A percentile compares a stretch with the other conserved stretches of the same genome.
Conservation (phyloP, 2,888 invertebrate genomes). For the Thymelicus lineola region DNA sequence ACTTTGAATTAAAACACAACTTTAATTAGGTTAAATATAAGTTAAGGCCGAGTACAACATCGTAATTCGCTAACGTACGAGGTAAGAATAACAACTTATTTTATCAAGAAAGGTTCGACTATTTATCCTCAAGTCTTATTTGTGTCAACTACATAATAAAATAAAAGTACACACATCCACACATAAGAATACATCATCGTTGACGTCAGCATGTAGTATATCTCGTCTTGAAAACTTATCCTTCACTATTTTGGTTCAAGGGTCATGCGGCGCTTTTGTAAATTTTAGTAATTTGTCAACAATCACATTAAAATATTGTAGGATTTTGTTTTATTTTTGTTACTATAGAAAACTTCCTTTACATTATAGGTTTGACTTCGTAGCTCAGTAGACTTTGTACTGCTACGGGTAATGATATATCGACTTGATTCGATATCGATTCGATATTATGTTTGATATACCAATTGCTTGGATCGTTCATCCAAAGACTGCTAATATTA, state of each 20-base stretch:
- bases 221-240: background rate
- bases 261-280: background rate
- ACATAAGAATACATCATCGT: background rate
- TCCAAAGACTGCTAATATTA: too few relatives aligned
- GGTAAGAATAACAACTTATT: constrained; percentile 3
- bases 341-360: too few relatives aligned
- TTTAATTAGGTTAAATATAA: constrained; percentile 4
- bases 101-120: background rate
- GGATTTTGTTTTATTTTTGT: too few relatives aligned
- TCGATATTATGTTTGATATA: too few relatives aligned
- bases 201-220: too few relatives aligned
- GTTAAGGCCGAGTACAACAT: constrained; percentile 6
- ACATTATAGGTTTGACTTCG: too few relatives aligned
- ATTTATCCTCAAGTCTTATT: constrained; percentile 1
- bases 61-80: constrained; percentile 9
- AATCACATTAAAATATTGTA: background rate
- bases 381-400: too few relatives aligned
- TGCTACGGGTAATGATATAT: too few relatives aligned
- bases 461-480: too few relatives aligned
- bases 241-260: background rate
- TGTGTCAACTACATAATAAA: constrained; percentile 7
- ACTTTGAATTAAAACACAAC: background rate
- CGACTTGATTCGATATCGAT: too few relatives aligned
- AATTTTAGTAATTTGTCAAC: background rate
- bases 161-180: background rate